These are phyloP conservation scores for Poecile montanus DNA, from an alignment of 2,797 vertebrate species.

Conservation along the genomic window DNA sequence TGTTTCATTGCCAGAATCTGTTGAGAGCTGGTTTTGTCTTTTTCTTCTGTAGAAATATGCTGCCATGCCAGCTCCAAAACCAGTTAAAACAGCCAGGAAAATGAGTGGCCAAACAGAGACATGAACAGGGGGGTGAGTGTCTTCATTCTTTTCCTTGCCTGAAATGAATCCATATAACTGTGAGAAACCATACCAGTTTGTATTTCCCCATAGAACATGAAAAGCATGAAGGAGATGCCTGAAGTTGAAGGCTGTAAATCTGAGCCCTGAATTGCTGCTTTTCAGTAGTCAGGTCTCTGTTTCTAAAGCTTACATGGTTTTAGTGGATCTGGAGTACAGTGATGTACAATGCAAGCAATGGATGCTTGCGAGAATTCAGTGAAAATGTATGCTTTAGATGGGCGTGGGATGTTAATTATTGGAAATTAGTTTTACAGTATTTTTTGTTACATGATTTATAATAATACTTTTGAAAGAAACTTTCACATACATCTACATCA, in stretches of 20 bases:
- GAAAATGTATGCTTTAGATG: background rate
- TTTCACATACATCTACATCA: background rate
- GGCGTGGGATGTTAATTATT: background rate
- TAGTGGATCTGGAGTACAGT: background rate
- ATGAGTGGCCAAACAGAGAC: slow-evolving; percentile 75
- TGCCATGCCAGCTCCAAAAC: slow-evolving; percentile 72
- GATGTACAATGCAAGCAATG: background rate
- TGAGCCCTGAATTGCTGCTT: background rate
- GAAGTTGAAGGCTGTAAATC: background rate
- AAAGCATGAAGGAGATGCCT: background rate
- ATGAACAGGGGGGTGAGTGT: slow-evolving; percentile 35
- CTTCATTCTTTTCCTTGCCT: slow-evolving; percentile 59
- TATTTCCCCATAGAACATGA: background rate
- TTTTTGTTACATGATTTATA: background rate
- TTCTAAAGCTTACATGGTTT: background rate
- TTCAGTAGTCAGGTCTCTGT: background rate
- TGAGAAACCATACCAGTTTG: background rate
- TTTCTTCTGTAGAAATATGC: slow-evolving; percentile 83
- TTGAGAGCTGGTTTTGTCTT: slow-evolving; percentile 45
- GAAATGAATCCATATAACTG: background rate
- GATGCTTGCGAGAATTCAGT: background rate
- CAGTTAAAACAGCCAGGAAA: slow-evolving; percentile 77
- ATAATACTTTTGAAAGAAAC: background rate
- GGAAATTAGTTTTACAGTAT: background rate
- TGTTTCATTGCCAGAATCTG: slow-evolving; percentile 79